phyloP scores from a whole-genome alignment of 2,797 vertebrate genomes.

The Pangasius mekongensis region DNA sequence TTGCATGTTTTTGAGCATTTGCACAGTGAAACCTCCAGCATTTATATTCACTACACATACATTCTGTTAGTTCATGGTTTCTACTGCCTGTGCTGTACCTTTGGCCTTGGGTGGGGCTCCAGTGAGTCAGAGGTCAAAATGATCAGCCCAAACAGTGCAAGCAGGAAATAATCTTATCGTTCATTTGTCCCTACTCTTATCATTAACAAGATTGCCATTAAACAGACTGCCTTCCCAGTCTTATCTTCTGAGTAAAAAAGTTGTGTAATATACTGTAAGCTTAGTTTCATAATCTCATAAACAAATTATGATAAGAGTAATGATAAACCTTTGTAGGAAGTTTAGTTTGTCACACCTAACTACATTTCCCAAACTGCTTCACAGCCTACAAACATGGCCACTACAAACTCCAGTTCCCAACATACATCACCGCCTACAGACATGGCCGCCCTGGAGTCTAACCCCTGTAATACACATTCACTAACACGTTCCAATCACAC shows the following conservation, averaged over 20 bases:
- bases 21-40: not conserved
- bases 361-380: not conserved
- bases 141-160: not conserved
- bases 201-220: conserved; percentile 2
- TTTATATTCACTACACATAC: not conserved
- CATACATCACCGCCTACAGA: not conserved
- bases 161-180: conserved; percentile 27
- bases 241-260: not conserved
- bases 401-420: not conserved
- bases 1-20: not conserved
- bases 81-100: conserved; percentile 23
- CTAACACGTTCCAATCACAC: not conserved
- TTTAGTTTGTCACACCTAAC: not conserved
- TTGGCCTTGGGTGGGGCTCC: conserved; percentile 7
- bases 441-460: no score
- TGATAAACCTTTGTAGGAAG: not conserved
- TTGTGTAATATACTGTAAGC: not conserved
- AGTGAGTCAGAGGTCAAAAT: not conserved
- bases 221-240: not conserved
- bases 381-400: not conserved
- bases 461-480: not conserved
- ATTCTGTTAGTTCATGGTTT: not conserved
- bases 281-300: not conserved
- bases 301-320: not conserved
- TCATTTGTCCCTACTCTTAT: conserved; percentile 24